phyloP scores from a whole-genome alignment of 1,140 invertebrate genomes.

The Danaus plexippus region DNA sequence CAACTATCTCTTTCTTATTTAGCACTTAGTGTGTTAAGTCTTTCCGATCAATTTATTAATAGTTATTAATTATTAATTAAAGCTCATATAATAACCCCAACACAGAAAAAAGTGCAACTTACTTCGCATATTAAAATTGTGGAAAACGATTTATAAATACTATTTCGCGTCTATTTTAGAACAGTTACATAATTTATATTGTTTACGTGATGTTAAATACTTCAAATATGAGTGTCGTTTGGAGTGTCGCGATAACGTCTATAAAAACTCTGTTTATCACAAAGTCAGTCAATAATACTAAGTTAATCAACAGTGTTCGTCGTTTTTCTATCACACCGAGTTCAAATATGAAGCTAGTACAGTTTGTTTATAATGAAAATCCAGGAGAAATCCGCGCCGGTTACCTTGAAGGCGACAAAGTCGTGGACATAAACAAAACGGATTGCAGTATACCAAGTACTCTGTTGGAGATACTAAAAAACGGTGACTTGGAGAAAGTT shows the following conservation, averaged over 20 bases:
- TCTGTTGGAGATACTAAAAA: constrained; percentile 50
- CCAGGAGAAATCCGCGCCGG: constrained; percentile 44
- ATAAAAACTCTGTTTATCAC: constrained; percentile 16
- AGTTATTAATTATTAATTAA: no score
- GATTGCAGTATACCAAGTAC: constrained; percentile 38
- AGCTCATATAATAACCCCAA: no score
- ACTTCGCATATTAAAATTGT: no score
- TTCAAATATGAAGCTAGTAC: constrained; percentile 64
- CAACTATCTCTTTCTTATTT: no score
- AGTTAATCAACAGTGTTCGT: constrained; percentile 24
- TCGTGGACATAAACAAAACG: constrained; percentile 57
- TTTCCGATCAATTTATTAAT: no score
- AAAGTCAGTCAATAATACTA: constrained; percentile 12
- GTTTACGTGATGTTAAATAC: no score
- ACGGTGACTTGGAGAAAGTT: constrained; percentile 44
- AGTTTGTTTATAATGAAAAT: constrained; percentile 49
- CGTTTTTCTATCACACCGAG: constrained; percentile 37
- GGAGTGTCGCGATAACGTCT: constrained; percentile 11
- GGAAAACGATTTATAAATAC: no score
- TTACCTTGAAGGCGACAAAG: constrained; percentile 46
- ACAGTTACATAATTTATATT: no score
- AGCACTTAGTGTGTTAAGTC: no score
- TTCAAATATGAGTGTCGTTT: no score
- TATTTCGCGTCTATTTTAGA: no score
- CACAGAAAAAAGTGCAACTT: no score